These are phyloP conservation scores for Drosophila nr. perissopoda DNA, from an alignment of 2,888 invertebrate species.

Conservation along the genomic window DNA sequence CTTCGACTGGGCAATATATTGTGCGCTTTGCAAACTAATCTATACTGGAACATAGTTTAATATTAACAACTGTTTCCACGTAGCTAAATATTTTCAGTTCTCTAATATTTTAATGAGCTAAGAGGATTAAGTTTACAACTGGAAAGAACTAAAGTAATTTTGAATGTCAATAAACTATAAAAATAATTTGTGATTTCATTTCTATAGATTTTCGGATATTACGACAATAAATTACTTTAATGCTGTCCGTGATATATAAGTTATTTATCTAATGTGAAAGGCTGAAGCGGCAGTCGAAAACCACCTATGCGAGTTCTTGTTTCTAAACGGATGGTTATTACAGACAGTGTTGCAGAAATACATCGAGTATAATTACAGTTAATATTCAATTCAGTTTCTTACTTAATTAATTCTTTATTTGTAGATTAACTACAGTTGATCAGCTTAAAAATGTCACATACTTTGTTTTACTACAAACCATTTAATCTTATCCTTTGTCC, in stretches of 20 bases:
- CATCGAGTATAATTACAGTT: neutral
- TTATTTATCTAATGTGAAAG: neutral
- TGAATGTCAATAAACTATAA: neutral
- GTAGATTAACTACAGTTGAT: slow-evolving; percentile 22
- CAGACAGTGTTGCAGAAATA: neutral
- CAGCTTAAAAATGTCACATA: slow-evolving; percentile 14
- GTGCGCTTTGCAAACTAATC: slow-evolving; percentile 15
- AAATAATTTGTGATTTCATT: neutral
- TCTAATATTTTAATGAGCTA: slow-evolving; percentile 2
- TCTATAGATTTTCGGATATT: too few species aligned
- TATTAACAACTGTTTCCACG: slow-evolving; percentile 1
- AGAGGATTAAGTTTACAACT: neutral
- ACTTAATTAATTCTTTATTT: slow-evolving; percentile 14
- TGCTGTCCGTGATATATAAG: neutral
- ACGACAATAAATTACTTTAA: neutral
- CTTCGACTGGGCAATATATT: slow-evolving; percentile 15
- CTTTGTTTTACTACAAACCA: slow-evolving; percentile 15
- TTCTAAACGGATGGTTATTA: neutral
- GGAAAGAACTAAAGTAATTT: neutral
- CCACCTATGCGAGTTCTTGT: neutral
- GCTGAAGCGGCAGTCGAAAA: neutral
- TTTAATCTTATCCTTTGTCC: neutral
- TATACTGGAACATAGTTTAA: neutral
- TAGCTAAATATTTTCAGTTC: neutral
- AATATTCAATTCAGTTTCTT: neutral